phyloP scores from a whole-genome alignment of 2,113 vertebrate genomes.

The Calidris pugnax region DNA sequence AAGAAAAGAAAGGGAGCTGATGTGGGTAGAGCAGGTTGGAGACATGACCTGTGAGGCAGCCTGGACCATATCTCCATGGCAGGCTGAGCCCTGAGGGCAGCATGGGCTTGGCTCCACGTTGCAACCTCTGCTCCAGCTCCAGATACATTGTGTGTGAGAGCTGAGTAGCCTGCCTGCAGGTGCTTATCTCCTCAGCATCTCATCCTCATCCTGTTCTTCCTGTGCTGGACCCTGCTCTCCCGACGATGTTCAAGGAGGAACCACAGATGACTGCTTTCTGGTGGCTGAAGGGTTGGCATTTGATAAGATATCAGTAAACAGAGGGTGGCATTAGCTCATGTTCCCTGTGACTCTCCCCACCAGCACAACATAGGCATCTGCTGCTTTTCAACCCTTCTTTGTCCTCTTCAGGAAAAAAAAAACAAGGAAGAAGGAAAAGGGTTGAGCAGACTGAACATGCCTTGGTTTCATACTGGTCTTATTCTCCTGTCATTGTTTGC shows the following conservation, averaged over 20 bases:
- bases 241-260: neutral
- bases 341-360: neutral
- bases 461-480: neutral
- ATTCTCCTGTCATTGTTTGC: neutral
- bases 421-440: neutral
- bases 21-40: neutral
- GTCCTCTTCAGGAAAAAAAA: neutral
- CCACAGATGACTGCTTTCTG: neutral
- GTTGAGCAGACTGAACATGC: neutral
- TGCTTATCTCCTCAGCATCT: neutral
- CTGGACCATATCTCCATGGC: neutral
- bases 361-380: neutral
- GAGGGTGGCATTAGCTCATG: neutral
- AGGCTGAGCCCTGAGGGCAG: neutral
- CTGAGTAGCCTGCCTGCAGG: neutral
- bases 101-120: neutral
- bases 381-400: neutral
- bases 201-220: neutral
- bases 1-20: neutral
- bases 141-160: accelerated
- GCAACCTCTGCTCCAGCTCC: neutral
- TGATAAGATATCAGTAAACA: neutral
- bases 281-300: neutral
- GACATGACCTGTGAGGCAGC: too few relatives aligned
- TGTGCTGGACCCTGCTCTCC: neutral